Base-by-base conservation (phyloP, 2,888 invertebrate species). In the Orthosia cruda region DNA sequence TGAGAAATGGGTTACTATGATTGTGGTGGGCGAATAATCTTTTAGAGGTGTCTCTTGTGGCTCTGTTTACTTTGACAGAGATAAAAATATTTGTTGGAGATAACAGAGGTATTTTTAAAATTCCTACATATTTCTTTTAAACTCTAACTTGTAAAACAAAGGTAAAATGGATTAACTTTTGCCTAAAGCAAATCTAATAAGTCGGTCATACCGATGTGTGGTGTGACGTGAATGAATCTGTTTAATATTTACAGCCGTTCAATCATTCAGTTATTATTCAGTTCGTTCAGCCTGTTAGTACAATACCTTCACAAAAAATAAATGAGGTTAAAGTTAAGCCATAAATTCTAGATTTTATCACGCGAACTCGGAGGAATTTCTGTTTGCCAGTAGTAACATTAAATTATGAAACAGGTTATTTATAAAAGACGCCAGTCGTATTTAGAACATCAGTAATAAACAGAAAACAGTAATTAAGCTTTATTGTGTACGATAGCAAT, bases 1-100 rank as follows among this genome's bases (percentile, higher is more conserved):
- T 76, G 57, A 74, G 75, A 80, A 77, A 80, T 83, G 74, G 83
- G 83, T 74, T 47, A 66, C 71, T 74, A 52, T 67, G 63, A 61
- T 52, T 57, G 55, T 74, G 47, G 69, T 80, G 68, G 71, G 83
- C 64, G 74, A 80, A 57, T 65, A 71, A 66, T 74, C 61, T 70
- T 74, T 58, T 23, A 58, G n/a, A 55, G 32, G 57, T 68, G 62
- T 62, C 55, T 71, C 71, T 61, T 52, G 57, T 54, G 40, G 20
- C 20, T 50, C 12, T 67, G 69, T 74, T 74, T 58, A 70, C 54
- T 74, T 74, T 69, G 52, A 40, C 58, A 50, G 23, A 54, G 65
- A 66, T 63, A 66, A 50, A 71, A 68, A 68, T 13, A 49, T 62
- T 20, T 26, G 61, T 32, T 47, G 20, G 11, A 64, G n/a, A 58